Conservation (phyloP, 2,113 vertebrate genomes). For the Entomyzon cyanotis region DNA sequence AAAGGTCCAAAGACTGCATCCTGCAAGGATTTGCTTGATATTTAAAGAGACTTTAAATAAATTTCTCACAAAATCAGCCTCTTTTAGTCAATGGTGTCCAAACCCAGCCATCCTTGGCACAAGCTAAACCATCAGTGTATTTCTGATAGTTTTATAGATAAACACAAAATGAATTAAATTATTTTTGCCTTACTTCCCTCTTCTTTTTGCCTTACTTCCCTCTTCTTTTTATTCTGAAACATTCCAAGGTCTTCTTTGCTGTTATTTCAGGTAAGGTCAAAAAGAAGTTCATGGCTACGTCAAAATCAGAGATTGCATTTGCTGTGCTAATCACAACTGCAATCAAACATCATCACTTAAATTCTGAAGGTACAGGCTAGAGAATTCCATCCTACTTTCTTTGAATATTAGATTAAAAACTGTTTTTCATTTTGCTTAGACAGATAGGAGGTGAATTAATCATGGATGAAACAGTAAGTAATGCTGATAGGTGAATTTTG, state of each 20-base stretch:
- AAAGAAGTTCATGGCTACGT: neutral
- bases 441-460: neutral
- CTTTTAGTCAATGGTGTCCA: neutral
- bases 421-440: neutral
- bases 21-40: neutral
- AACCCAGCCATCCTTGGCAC: neutral
- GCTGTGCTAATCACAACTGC: neutral
- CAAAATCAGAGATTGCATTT: neutral
- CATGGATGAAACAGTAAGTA: neutral
- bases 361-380: neutral
- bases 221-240: neutral
- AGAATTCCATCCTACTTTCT: neutral
- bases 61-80: neutral
- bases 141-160: neutral
- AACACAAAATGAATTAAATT: neutral
- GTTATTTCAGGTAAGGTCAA: neutral
- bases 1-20: neutral
- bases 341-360: neutral
- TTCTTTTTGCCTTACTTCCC: neutral
- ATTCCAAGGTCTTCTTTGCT: neutral
- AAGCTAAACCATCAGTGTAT: neutral
- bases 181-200: neutral
- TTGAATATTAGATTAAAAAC: neutral
- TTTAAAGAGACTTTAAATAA: neutral
- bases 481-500: neutral